Evolutionary conservation across 2,888 invertebrate genomes (phyloP).

Genomic region (Synergus umbraculus): DNA sequence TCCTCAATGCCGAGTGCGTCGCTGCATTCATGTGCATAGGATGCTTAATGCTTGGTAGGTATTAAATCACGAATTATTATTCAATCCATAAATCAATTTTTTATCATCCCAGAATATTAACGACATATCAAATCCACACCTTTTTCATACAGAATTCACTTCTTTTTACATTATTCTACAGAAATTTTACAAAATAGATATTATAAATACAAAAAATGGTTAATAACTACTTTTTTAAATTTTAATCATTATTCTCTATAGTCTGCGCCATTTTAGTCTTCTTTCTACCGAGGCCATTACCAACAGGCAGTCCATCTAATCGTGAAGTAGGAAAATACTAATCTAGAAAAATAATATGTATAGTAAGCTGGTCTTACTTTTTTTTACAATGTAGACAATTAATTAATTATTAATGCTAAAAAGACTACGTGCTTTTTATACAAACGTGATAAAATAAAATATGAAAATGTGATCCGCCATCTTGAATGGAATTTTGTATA

Average conservation of each 20-base stretch:
- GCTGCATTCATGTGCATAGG: slow-evolving; percentile 69
- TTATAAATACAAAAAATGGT: background rate
- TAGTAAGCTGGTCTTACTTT: background rate
- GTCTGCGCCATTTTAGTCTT: slow-evolving; percentile 51
- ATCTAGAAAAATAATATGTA: slow-evolving; percentile 19
- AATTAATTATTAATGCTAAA: background rate
- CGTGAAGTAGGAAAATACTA: slow-evolving; percentile 47
- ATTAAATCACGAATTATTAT: slow-evolving; percentile 34
- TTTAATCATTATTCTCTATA: slow-evolving; percentile 38
- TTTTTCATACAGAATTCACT: background rate
- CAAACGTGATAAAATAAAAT: background rate
- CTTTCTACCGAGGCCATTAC: slow-evolving; percentile 53
- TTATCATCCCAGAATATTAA: background rate
- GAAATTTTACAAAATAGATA: background rate
- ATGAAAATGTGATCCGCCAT: slow-evolving; percentile 12
- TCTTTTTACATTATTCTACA: background rate
- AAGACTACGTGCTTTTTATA: slow-evolving; percentile 12
- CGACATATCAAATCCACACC: background rate
- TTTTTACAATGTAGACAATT: background rate
- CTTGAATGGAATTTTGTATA: background rate
- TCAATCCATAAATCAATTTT: background rate
- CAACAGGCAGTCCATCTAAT: slow-evolving; percentile 48
- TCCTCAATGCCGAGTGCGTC: slow-evolving; percentile 67
- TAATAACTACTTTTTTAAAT: background rate
- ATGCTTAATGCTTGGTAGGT: slow-evolving; percentile 63